A percentile compares a stretch with the other conserved stretches of the same genome.
These are phyloP conservation scores for Onthophagus taurus DNA, from an alignment of 1,140 invertebrate species.

Conservation along the genomic window DNA sequence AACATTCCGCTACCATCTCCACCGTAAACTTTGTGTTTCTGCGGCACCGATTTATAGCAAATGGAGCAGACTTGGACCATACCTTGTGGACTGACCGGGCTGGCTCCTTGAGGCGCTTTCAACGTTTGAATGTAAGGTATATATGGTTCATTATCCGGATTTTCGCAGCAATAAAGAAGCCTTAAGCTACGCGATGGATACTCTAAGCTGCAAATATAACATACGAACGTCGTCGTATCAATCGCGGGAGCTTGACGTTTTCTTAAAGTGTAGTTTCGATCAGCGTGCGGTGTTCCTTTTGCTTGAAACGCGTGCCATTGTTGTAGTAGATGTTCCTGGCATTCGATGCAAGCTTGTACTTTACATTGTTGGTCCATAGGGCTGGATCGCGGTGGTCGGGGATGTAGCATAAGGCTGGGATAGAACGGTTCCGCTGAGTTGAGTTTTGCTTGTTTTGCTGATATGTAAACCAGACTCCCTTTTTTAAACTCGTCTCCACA, in stretches of 20 bases:
- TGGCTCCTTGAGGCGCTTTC: slow-evolving; percentile 68
- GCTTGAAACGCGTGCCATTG: slow-evolving; percentile 69
- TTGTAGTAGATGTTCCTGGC: slow-evolving; percentile 68
- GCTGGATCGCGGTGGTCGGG: slow-evolving; percentile 67
- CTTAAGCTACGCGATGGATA: slow-evolving; percentile 66
- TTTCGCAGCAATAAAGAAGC: slow-evolving; percentile 73
- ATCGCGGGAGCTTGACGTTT: slow-evolving; percentile 57
- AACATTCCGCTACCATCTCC: slow-evolving; percentile 33
- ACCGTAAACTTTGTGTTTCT: slow-evolving; percentile 52
- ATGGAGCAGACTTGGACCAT: slow-evolving; percentile 77
- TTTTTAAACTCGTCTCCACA: slow-evolving; percentile 79
- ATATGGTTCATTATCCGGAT: slow-evolving; percentile 75
- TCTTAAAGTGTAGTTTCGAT: slow-evolving; percentile 68
- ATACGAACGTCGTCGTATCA: slow-evolving; percentile 70
- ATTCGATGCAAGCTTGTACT: slow-evolving; percentile 68
- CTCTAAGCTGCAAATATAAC: slow-evolving; percentile 77
- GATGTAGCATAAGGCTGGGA: slow-evolving; percentile 74
- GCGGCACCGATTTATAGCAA: slow-evolving; percentile 73
- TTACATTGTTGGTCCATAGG: slow-evolving; percentile 74
- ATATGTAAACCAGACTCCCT: slow-evolving; percentile 60
- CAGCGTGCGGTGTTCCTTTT: slow-evolving; percentile 59
- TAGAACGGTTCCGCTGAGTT: slow-evolving; percentile 60
- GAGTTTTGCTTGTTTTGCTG: slow-evolving; percentile 46
- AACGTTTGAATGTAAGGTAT: slow-evolving; percentile 78
- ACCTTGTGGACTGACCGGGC: slow-evolving; percentile 70